Evolutionary conservation across 2,888 invertebrate genomes (phyloP), one percentile per base, ranked within the genome.

Genomic region (Stratiomys singularior): DNA sequence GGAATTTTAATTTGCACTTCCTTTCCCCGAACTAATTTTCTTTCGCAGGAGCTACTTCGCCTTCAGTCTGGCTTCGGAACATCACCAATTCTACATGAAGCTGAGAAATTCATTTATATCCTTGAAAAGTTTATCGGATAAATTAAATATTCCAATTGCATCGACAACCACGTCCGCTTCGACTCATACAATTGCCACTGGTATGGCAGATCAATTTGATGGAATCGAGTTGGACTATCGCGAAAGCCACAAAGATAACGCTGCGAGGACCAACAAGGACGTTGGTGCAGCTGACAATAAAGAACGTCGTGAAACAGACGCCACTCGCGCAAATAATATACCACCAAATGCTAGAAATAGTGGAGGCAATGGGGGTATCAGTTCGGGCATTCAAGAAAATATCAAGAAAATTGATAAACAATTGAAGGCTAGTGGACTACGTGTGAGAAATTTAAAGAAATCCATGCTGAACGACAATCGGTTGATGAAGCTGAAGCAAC

Each of bases 41-140:
- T 76, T 77, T 82, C 80, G 80, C 82, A 81, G 91, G 86, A 93
- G 93, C 83, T 93, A 92, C 83, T 93, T 93, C 83, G 91, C 93
- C 78, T 94, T 93, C 86, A 92, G 92, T 86, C 86, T 93, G 79
- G 93, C 93, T 11, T 93, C 93, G n/a, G 86, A 93, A 64, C 94
- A 94, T 84, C 93, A 94, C 84, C 91, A 93, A 84, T 90, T 94
- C 85, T 94, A 93, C 87, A 88, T 93, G 82, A 91, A 92, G 83
- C 86, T 93, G 71, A 90, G 93, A 84, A 91, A 92, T 58, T 93
- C 93, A 84, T 91, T 92, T 80, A 91, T 92, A 79, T 93, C 93
- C 76, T 88, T 92, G 52, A 90, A 90, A 84, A 89, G 89, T 81
- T 87, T 92, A 83, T 90, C 92, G 63, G 89, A 89, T 84, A 91